Percentiles rank a stretch among this genome's conserved stretches.
These are phyloP conservation scores for Megastigmus dorsalis DNA, from an alignment of 2,888 invertebrate species.

Conservation along the genomic window DNA sequence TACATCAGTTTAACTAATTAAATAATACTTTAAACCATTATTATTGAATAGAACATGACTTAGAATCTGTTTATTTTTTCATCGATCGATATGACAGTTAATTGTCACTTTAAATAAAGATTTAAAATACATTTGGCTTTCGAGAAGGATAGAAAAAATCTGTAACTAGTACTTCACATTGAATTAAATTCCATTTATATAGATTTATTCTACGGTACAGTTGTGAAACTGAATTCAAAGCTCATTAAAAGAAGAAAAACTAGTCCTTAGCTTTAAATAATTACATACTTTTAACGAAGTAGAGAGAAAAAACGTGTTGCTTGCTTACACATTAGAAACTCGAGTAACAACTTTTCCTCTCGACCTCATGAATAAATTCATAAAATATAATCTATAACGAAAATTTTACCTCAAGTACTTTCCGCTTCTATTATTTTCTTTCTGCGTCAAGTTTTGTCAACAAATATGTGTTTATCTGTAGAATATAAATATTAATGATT, in stretches of 20 bases:
- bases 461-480: background rate
- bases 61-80: too few relatives aligned
- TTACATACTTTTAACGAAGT: background rate
- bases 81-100: too few relatives aligned
- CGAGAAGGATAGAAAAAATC: too few relatives aligned
- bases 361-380: constrained; percentile 26
- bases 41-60: too few relatives aligned
- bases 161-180: too few relatives aligned
- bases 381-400: background rate
- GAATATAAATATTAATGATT: background rate
- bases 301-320: constrained; percentile 12
- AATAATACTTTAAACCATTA: too few relatives aligned
- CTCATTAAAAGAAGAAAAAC: background rate
- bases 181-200: too few relatives aligned
- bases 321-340: constrained; percentile 27
- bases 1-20: too few relatives aligned
- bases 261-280: constrained; percentile 13
- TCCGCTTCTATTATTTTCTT: background rate
- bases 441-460: background rate
- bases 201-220: background rate
- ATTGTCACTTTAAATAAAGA: too few relatives aligned
- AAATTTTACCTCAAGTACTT: constrained; percentile 1
- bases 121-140: too few relatives aligned
- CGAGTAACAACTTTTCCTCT: constrained; percentile 36
- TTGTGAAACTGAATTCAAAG: constrained; percentile 16